These are phyloP conservation scores for Mustelus asterias DNA, from an alignment of 2,113 vertebrate species.

Conservation along the genomic window DNA sequence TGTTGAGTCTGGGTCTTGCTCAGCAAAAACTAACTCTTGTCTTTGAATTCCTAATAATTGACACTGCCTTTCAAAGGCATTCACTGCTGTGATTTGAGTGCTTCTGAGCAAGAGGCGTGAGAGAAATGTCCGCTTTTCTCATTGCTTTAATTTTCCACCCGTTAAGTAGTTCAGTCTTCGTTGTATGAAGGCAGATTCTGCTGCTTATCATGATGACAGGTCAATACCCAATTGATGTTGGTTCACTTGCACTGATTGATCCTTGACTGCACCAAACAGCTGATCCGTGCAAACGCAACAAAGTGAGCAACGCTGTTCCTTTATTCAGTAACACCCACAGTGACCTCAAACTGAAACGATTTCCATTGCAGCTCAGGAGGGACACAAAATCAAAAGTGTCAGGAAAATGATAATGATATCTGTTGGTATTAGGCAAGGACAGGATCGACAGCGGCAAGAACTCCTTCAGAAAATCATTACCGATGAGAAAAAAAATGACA, in stretches of 20 bases:
- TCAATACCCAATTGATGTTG: not conserved
- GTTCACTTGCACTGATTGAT: not conserved
- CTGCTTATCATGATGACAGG: not conserved
- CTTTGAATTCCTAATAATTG: not conserved
- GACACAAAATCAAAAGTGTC: not conserved
- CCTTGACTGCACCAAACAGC: not conserved
- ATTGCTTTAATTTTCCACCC: not conserved
- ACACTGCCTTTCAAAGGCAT: not conserved
- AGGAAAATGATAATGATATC: not conserved
- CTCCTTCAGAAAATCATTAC: not conserved
- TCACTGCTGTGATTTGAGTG: not conserved
- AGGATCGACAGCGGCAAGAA: not conserved
- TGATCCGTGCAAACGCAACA: not conserved
- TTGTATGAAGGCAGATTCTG: not conserved
- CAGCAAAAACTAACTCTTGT: not conserved
- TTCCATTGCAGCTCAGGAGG: not conserved
- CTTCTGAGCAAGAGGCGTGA: not conserved
- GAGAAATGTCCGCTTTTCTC: not conserved
- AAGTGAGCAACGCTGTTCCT: not conserved
- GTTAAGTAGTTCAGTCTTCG: not conserved
- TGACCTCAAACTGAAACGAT: not conserved
- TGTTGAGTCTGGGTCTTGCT: not conserved
- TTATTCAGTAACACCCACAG: not conserved
- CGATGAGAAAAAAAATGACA: not conserved
- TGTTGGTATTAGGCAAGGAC: not conserved